Base-by-base conservation (phyloP, 2,888 invertebrate species). In the Oscheius sp. region DNA sequence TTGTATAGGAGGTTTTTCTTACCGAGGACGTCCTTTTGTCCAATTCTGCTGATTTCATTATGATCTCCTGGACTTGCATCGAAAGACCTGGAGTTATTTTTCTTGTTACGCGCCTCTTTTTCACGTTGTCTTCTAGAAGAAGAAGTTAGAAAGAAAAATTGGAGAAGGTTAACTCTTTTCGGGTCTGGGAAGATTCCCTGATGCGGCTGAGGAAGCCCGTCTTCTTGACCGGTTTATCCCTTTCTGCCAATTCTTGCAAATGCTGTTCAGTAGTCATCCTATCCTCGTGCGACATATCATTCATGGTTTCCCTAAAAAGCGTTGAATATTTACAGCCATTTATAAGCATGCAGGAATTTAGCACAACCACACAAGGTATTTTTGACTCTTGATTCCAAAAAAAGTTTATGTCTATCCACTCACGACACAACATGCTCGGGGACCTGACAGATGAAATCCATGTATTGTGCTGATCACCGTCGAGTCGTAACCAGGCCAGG, bases 231-330 rank as follows among this genome's bases (percentile, higher is more conserved):
- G 80, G 83, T 55, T 80, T 73, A 46, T 83, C 81, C 55, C 78
- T 76, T 56, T 69, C 52, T 12, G 76, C 73, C 61, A 85, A 61
- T 46, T 86, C 86, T 63, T 83, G 74, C 70, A 87, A 41, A 41
- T 85, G 84, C 18, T 87, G 86, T 69, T 82, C 86, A 2, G 85
- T 85, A 7, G 78, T 76, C 27, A 76, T 74, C 9, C 86, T 72
- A 56, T 87, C 87, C 41, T 87, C 87, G n/a, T 77, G 78, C 13
- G 85, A 78, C 77, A 86, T 69, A 46, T 87, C 86, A 29, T 85
- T 75, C 56, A 84, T 75, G n/a, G 79, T 76, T 69, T 81, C 52
- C 74, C 83, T 83, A 72, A 75, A 35, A 35, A 35, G 35, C 35
- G 35, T 35, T 35, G 35, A 35, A 23, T 61, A 43, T 61, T 43